Evolutionary conservation across 1,140 invertebrate species (phyloP), one percentile per base, ranked within the genome.

Genomic region (Zaprionus vittiger): DNA sequence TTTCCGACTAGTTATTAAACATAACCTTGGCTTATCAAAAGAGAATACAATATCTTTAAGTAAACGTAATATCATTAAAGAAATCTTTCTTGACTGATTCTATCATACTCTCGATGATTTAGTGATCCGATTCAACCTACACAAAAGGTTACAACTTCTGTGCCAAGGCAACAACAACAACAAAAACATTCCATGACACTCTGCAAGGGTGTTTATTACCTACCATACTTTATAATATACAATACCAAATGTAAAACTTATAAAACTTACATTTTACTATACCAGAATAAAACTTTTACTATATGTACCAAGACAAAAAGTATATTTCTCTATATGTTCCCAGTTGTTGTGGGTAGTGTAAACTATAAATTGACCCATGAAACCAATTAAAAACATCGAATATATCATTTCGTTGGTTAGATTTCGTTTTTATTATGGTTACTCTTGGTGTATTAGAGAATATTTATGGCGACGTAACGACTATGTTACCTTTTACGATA

Each of bases 251-350:
- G 71, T 67, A 81, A 89, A 81, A 85, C 74, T 78, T 80, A 80
- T 73, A 68, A 84, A 73, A 85, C 83, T 73, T 72, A 76, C 73
- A 76, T 87, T 87, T 87, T 87, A 87, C 81, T 87, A 89, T 84
- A 89, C 81, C 78, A 79, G 79, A 79, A 79, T 66, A 81, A 81
- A 79, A 73, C 74, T 77, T 77, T 77, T 77, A 77, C 70, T 67
- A 76, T 76, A 76, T 72, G 65, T 77, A 77, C 59, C 63, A 65
- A 66, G 6, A 14, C 26, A 52, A n/a, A 17, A 37, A 41, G 9
- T 67, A 11, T 34, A 34, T 34, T 11, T 34, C 22, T 24, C n/a
- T 24, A 47, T 70, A 66, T 49, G 20, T 37, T 26, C 20, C 26
- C 49, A 26, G 24, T 55, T 24, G 4, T 28, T 65, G 63, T 52